Evolutionary conservation across 2,888 invertebrate species (phyloP).

Genomic region (Archips crataeganus): DNA sequence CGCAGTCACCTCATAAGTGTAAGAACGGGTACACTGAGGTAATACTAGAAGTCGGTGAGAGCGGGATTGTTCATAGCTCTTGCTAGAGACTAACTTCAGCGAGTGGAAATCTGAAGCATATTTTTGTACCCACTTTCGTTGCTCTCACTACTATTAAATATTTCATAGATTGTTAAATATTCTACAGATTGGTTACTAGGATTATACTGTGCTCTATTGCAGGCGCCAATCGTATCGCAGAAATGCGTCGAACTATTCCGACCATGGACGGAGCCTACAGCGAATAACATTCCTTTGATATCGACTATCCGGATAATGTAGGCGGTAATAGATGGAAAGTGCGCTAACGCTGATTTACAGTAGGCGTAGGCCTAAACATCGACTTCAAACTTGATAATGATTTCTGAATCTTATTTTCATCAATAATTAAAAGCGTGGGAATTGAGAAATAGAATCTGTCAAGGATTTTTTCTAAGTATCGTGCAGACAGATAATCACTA

Average conservation of each 20-base stretch:
- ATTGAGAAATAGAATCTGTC: neutral
- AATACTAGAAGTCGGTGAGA: too few species aligned
- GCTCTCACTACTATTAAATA: too few species aligned
- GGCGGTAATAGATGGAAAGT: slow-evolving; percentile 76
- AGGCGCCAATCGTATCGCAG: slow-evolving; percentile 25
- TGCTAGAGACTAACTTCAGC: neutral
- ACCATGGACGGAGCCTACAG: slow-evolving; percentile 58
- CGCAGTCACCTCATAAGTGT: neutral
- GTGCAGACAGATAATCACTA: neutral
- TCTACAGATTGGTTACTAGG: neutral
- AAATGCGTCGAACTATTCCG: slow-evolving; percentile 27
- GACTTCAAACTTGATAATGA: slow-evolving; percentile 23
- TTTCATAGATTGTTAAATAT: too few species aligned
- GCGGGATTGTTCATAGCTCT: too few species aligned
- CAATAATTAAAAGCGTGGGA: slow-evolving; percentile 23
- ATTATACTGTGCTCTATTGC: neutral
- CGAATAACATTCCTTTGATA: slow-evolving; percentile 73
- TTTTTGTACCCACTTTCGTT: too few species aligned
- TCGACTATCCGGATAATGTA: slow-evolving; percentile 69
- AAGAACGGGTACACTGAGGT: too few species aligned
- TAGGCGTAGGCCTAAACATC: slow-evolving; percentile 42
- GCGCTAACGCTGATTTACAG: slow-evolving; percentile 58
- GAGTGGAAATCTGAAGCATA: neutral
- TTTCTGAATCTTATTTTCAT: slow-evolving; percentile 21
- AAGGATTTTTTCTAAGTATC: neutral